phyloP scores from a whole-genome alignment of 2,113 vertebrate genomes.

The Jacana jacana region DNA sequence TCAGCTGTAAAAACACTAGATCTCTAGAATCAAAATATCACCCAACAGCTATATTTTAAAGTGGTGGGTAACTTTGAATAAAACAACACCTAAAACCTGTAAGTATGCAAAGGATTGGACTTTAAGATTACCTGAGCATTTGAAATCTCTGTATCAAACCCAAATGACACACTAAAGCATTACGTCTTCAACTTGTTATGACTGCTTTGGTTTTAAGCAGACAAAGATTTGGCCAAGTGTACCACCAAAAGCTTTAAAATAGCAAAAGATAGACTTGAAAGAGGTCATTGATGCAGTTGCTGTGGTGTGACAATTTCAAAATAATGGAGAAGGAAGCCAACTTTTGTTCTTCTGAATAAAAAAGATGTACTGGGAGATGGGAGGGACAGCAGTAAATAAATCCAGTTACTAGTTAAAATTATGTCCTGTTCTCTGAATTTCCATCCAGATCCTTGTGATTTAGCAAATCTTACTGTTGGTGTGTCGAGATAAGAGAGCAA shows the following conservation, averaged over 20 bases:
- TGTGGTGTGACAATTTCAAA: neutral
- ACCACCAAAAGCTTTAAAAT: neutral
- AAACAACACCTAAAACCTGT: neutral
- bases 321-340: neutral
- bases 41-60: neutral
- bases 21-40: neutral
- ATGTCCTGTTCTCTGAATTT: neutral
- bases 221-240: neutral
- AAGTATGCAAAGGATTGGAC: neutral
- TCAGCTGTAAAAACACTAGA: neutral
- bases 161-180: neutral
- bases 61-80: neutral
- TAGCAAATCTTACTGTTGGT: neutral
- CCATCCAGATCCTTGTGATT: neutral
- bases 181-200: neutral
- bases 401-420: neutral
- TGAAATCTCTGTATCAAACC: neutral
- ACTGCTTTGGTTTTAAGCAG: neutral
- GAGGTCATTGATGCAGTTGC: neutral
- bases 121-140: neutral
- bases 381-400: neutral
- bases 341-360: neutral
- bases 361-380: neutral
- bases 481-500: neutral
- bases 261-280: neutral